Percentiles rank a stretch among this genome's conserved stretches.
Evolutionary conservation across 1,140 invertebrate genomes (phyloP).

Genomic region (Pseudachorutes palmiensis): DNA sequence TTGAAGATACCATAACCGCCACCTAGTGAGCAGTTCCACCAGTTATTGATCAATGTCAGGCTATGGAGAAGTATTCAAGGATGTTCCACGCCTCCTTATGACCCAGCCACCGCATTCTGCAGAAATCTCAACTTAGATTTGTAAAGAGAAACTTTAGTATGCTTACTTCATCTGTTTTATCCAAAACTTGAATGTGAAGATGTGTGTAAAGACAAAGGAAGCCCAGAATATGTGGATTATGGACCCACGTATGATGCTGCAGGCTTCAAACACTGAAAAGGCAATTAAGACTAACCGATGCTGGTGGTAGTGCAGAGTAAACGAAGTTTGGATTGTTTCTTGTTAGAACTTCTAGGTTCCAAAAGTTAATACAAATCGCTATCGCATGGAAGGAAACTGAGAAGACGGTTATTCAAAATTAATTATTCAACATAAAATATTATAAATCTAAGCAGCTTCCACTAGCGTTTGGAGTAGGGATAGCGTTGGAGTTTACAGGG

Average conservation of each 20-base stretch:
- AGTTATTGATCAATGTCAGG: background rate
- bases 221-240: background rate
- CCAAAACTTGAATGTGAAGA: background rate
- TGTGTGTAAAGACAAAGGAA: background rate
- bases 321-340: background rate
- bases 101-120: background rate
- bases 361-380: no score
- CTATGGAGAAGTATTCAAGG: background rate
- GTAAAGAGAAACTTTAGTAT: background rate
- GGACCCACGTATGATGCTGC: background rate
- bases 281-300: background rate
- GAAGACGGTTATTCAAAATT: no score
- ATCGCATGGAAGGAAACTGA: no score
- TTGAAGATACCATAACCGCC: background rate
- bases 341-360: no score
- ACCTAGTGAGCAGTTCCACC: background rate
- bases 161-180: background rate
- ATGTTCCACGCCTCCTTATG: background rate
- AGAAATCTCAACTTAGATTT: background rate
- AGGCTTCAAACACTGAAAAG: background rate
- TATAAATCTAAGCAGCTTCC: no score
- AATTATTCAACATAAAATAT: no score
- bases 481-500: no score
- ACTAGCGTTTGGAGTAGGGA: no score
- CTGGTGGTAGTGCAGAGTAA: background rate